Evolutionary conservation across 1,140 invertebrate genomes (phyloP), one percentile per base, ranked within the genome.

Genomic region (Drosophila murphyi): DNA sequence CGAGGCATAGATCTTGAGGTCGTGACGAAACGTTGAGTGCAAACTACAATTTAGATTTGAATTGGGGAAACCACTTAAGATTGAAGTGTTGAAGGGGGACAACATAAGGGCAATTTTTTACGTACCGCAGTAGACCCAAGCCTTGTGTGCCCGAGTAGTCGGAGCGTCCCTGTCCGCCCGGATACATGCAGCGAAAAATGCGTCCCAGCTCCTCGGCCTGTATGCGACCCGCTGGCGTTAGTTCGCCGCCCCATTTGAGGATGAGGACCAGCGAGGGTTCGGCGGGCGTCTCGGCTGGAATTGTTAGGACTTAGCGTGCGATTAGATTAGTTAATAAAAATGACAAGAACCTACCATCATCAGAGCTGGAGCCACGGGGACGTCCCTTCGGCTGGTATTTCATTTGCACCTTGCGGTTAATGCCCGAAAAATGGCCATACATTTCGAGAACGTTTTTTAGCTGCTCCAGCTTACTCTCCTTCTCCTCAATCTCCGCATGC

Each of bases 401-500:
- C 94, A 99, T 96, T 94, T 99, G 99, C 43, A 99, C 98, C 94
- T 99, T 99, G 52, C 99, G 95, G 95, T 99, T 99, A 75, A 99
- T 99, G 12, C 99, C 99, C 45, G 98, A 99, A 94, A 99, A 99
- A 94, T 99, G 98, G 0, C 99, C 99, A 93, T 99, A 99, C 99
- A 99, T 99, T 95, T 99, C 99, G 5, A 99, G 93, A 48, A 99
- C 99, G 85, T 97, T 97, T 93, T 99, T 99, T 1, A 99, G 94
- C 92, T 99, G 99, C 91, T 99, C 98, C 62, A 99, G 93, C 94
- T 99, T 99, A 28, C 97, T 97, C 91, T 98, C 97, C 90, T 98
- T 98, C 93, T 99, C 98, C 92, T 99, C 98, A n/a, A 99, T 96
- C 93, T 99, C 98, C 0, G 97, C 96, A 85, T 98, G 96, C 28